Percentiles rank a stretch among this genome's conserved stretches.
Evolutionary conservation across 2,797 vertebrate species (phyloP).

Genomic region (Glyptemys insculpta): DNA sequence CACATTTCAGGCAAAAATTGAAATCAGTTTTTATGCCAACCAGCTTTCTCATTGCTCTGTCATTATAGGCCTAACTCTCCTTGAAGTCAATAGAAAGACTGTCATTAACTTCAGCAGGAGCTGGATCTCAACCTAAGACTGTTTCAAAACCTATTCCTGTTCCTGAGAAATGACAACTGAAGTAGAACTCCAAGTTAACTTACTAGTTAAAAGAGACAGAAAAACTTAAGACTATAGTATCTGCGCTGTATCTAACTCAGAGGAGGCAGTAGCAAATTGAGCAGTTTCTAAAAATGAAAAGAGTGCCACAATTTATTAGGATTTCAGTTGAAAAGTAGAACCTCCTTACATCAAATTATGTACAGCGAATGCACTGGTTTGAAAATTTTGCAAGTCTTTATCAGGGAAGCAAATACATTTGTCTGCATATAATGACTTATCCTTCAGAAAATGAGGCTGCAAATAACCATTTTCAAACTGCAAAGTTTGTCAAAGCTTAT

Average conservation of each 20-base stretch:
- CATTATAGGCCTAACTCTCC: constrained; percentile 1
- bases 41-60: neutral
- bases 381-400: neutral
- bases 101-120: neutral
- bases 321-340: constrained; percentile 18
- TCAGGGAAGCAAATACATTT: neutral
- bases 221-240: neutral
- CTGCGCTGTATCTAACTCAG: neutral
- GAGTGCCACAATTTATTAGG: neutral
- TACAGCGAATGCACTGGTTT: neutral
- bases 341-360: neutral
- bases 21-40: neutral
- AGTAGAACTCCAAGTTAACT: neutral
- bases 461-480: constrained; percentile 6
- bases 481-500: constrained; percentile 5
- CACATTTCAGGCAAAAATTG: neutral
- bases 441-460: neutral
- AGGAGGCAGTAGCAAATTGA: constrained; percentile 6
- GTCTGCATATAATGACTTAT: neutral
- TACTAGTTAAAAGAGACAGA: neutral
- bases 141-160: neutral
- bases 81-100: neutral
- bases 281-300: constrained; percentile 9
- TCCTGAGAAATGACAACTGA: neutral
- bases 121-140: neutral